Percentiles rank a stretch among this genome's conserved stretches.
Evolutionary conservation across 2,113 vertebrate species (phyloP).

Genomic region (Chaenocephalus aceratus): DNA sequence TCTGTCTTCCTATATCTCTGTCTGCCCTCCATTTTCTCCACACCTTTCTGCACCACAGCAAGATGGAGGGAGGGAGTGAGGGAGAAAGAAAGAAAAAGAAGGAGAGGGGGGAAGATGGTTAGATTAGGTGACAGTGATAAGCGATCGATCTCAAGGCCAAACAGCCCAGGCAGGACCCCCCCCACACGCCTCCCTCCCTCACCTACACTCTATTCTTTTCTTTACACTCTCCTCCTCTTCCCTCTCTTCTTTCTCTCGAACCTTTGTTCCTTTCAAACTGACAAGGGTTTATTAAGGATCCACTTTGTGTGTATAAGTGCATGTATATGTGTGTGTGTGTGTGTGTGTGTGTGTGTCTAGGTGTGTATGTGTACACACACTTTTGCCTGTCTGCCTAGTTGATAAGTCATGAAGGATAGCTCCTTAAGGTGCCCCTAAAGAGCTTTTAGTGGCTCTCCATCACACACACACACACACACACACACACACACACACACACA

Average conservation of each 20-base stretch:
- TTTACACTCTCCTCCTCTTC: slow-evolving; percentile 38
- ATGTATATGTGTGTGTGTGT: slow-evolving; percentile 62
- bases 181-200: neutral
- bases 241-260: slow-evolving; percentile 52
- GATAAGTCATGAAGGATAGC: slow-evolving; percentile 79
- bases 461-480: slow-evolving; percentile 32
- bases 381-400: slow-evolving; percentile 74
- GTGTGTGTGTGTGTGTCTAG: neutral
- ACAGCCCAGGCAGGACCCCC: slow-evolving; percentile 59
- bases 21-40: slow-evolving; percentile 79
- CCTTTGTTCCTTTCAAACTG: slow-evolving; percentile 75
- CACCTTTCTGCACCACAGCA: slow-evolving; percentile 62
- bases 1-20: slow-evolving; percentile 78
- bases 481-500: slow-evolving; percentile 22
- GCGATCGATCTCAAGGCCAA: slow-evolving; percentile 82
- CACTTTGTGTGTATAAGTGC: slow-evolving; percentile 77
- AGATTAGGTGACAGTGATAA: slow-evolving; percentile 83
- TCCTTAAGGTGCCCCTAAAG: slow-evolving; percentile 77
- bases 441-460: slow-evolving; percentile 78
- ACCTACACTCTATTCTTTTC: slow-evolving; percentile 37
- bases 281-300: slow-evolving; percentile 78
- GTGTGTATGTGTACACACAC: slow-evolving; percentile 58
- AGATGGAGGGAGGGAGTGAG: slow-evolving; percentile 46
- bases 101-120: slow-evolving; percentile 63
- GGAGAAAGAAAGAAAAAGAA: neutral